A percentile compares a stretch with the other conserved stretches of the same genome.
Evolutionary conservation across 2,797 vertebrate species (phyloP).

Genomic region (Periparus ater): DNA sequence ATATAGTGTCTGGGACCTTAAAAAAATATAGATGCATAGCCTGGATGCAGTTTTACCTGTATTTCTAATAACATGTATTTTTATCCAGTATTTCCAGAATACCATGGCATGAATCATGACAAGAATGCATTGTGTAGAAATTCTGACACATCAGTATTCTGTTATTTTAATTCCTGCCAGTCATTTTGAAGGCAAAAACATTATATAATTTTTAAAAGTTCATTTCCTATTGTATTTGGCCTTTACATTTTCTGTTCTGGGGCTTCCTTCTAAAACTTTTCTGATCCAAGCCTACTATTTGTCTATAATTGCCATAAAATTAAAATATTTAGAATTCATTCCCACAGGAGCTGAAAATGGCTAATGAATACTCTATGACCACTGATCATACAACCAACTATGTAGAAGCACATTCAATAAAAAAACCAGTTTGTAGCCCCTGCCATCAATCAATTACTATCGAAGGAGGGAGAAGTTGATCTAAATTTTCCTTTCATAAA

Average conservation of each 20-base stretch:
- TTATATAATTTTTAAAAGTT: neutral
- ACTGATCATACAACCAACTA: neutral
- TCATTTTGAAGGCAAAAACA: neutral
- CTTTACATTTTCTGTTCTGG: neutral
- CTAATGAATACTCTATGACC: neutral
- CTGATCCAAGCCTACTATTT: neutral
- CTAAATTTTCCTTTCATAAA: neutral
- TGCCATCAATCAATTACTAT: neutral
- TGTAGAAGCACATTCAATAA: neutral
- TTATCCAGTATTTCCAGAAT: neutral
- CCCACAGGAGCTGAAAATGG: neutral
- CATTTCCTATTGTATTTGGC: neutral
- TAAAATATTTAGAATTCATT: neutral
- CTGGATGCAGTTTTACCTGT: neutral
- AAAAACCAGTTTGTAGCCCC: neutral
- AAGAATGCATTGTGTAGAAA: neutral
- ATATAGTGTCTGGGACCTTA: neutral
- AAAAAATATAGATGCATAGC: neutral
- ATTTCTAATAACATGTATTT: neutral
- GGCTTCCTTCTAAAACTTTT: neutral
- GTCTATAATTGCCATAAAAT: neutral
- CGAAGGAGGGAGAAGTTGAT: accelerated
- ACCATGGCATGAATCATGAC: neutral
- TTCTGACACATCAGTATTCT: neutral
- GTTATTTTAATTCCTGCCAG: neutral